Percentiles rank a stretch among this genome's conserved stretches.
phyloP scores from a whole-genome alignment of 2,888 invertebrate species.

The Cenopis cana region DNA sequence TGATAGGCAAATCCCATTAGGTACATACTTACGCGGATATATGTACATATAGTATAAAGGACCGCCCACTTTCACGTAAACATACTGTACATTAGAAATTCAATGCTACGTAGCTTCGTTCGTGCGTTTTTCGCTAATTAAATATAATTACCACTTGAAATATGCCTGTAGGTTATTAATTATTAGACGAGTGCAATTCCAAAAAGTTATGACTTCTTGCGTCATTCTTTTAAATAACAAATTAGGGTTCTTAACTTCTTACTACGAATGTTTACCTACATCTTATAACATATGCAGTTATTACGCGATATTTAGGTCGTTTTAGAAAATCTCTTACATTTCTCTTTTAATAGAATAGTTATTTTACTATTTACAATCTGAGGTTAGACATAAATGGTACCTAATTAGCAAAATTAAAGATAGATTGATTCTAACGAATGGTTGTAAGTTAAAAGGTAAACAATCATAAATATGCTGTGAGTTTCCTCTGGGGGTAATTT shows the following conservation, averaged over 20 bases:
- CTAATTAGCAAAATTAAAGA: no score
- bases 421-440: no score
- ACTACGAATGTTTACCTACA: not conserved
- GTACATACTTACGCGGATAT: not conserved
- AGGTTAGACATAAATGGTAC: no score
- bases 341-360: not conserved
- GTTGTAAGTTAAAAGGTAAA: no score
- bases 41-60: constrained; percentile 5
- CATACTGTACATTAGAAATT: constrained; percentile 26
- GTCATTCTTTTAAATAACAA: constrained; percentile 19
- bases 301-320: not conserved
- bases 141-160: constrained; percentile 37
- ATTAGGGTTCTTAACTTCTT: constrained; percentile 11
- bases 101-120: constrained; percentile 26
- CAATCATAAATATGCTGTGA: no score
- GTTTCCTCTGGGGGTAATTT: no score
- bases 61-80: constrained; percentile 28
- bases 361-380: no score
- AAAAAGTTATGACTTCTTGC: constrained; percentile 35
- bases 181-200: constrained; percentile 32
- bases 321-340: not conserved
- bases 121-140: constrained; percentile 30
- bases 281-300: not conserved
- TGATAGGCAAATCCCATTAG: no score
- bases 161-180: constrained; percentile 16